Evolutionary conservation across 2,113 vertebrate genomes (phyloP).

Genomic region (Empidonax traillii): DNA sequence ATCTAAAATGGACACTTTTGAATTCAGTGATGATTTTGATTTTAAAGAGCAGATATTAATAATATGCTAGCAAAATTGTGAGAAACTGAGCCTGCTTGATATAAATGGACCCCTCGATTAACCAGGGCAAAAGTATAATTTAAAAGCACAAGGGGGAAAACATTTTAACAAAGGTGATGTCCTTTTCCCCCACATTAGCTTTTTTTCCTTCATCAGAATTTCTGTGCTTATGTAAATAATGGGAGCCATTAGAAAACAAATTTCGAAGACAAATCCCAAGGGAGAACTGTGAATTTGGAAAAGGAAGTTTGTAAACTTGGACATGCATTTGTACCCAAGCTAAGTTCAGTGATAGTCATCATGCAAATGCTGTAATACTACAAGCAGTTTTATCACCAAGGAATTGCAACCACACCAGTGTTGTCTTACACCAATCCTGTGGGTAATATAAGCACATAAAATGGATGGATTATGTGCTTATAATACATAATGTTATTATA

Average conservation of each 20-base stretch:
- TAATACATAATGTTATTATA: background rate
- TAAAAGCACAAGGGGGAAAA: background rate
- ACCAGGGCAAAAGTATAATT: background rate
- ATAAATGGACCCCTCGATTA: background rate
- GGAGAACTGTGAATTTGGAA: background rate
- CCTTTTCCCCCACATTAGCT: background rate
- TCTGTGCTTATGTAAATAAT: background rate
- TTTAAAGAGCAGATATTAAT: background rate
- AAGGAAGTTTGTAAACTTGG: background rate
- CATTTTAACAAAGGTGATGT: background rate
- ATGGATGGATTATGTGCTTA: background rate
- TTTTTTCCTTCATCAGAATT: background rate
- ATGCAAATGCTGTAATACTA: background rate
- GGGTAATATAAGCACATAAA: background rate
- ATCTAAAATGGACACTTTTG: background rate
- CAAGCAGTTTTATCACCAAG: background rate
- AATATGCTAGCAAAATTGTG: background rate
- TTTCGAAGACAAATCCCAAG: background rate
- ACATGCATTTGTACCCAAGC: background rate
- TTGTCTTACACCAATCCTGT: background rate
- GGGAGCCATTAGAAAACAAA: background rate
- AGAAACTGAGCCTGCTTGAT: background rate
- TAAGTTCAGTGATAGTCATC: background rate
- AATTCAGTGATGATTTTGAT: background rate
- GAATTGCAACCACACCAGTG: background rate